Evolutionary conservation across 2,113 vertebrate genomes (phyloP).

Genomic region (Ammodytes dubius): DNA sequence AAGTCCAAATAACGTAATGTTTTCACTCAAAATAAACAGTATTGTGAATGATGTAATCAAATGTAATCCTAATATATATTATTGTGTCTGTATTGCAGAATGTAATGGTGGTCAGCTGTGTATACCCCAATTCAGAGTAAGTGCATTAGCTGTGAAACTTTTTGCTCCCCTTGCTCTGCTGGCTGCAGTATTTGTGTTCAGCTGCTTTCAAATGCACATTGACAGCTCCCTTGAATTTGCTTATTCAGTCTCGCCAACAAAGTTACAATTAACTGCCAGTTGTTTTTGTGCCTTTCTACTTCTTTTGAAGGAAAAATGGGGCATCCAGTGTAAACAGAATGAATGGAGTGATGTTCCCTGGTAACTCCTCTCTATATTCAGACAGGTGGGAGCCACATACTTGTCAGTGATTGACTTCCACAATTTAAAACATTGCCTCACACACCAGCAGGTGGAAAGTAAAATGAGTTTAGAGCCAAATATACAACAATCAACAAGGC

Average conservation of each 20-base stretch:
- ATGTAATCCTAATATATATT: background rate
- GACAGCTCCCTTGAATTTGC: constrained; percentile 19
- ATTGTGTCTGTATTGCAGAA: constrained; percentile 85
- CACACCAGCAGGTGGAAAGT: constrained; percentile 1
- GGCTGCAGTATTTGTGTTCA: constrained; percentile 12
- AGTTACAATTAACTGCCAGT: constrained; percentile 31
- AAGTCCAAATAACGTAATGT: background rate
- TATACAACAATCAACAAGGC: background rate
- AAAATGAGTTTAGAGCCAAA: constrained; percentile 12
- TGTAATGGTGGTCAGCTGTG: constrained; percentile 98
- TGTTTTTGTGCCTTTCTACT: constrained; percentile 64
- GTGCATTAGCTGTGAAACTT: constrained; percentile 69
- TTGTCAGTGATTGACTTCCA: constrained; percentile 43
- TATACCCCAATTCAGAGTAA: constrained; percentile 96
- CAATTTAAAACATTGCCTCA: constrained; percentile 15
- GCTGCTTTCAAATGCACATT: constrained; percentile 29
- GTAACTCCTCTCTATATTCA: constrained; percentile 90
- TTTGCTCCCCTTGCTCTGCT: background rate
- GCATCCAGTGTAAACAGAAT: constrained; percentile 92
- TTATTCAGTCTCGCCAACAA: constrained; percentile 14
- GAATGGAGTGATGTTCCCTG: constrained; percentile 98
- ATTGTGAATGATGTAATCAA: background rate
- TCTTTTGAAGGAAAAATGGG: constrained; percentile 91
- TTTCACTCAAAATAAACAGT: background rate
- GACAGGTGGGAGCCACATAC: constrained; percentile 87